Conservation (phyloP, 2,797 vertebrate genomes). For the Falco novaeseelandiae region DNA sequence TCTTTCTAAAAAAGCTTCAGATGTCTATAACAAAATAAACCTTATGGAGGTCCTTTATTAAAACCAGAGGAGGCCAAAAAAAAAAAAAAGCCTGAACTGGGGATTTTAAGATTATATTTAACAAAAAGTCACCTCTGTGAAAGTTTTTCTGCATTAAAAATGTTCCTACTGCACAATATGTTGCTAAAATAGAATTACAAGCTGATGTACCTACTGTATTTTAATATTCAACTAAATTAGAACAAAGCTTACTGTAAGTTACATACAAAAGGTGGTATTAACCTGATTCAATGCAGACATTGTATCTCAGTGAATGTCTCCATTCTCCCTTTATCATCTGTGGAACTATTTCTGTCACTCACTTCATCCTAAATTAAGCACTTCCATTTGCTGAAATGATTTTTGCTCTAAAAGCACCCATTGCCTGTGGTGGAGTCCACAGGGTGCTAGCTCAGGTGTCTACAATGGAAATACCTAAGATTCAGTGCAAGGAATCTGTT, state of each 20-base stretch:
- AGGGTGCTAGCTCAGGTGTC: background rate
- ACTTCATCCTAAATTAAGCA: background rate
- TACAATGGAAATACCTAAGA: background rate
- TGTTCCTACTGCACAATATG: background rate
- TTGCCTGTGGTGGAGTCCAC: background rate
- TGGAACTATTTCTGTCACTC: background rate
- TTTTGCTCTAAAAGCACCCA: background rate
- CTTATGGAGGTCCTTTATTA: background rate
- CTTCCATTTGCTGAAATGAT: background rate
- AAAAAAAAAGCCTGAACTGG: background rate
- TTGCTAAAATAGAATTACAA: background rate
- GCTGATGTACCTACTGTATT: background rate
- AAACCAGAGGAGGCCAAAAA: background rate
- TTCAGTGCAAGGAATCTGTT: background rate
- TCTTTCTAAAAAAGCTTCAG: background rate
- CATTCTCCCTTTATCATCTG: background rate
- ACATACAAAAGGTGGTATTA: background rate
- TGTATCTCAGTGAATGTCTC: background rate
- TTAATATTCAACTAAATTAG: background rate
- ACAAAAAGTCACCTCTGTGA: background rate
- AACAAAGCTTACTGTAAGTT: background rate
- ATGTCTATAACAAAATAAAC: background rate
- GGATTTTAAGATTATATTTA: background rate
- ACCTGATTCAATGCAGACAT: background rate
- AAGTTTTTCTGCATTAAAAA: background rate